phyloP scores from a whole-genome alignment of 2,888 invertebrate species.

The Acheta domesticus region DNA sequence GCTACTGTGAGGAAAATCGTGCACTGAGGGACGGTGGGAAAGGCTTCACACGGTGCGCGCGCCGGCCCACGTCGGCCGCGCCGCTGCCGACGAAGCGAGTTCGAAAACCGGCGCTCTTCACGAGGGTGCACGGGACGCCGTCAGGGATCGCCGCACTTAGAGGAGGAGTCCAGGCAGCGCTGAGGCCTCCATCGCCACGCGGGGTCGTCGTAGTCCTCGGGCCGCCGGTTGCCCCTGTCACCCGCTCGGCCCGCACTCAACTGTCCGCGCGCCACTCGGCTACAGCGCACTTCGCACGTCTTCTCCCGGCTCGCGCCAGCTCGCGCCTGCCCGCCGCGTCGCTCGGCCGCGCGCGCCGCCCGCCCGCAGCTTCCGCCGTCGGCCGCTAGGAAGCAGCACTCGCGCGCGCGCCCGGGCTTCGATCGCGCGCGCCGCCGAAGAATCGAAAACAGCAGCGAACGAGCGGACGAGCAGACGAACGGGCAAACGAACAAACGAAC shows the following conservation, averaged over 20 bases:
- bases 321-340: constrained; percentile 8
- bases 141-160: too few species aligned
- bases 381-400: neutral
- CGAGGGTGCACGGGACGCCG: too few species aligned
- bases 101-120: too few species aligned
- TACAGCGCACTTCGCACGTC: neutral
- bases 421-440: neutral
- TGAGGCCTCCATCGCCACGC: neutral
- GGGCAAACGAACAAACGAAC: neutral
- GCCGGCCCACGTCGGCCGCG: neutral
- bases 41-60: neutral
- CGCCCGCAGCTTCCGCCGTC: neutral
- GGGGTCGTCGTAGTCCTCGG: neutral
- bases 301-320: neutral
- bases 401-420: neutral
- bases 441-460: neutral
- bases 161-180: neutral
- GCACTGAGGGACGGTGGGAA: neutral
- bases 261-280: neutral
- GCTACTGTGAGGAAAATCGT: neutral
- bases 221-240: neutral
- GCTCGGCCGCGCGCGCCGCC: neutral
- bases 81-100: neutral
- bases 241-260: neutral
- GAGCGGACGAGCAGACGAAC: neutral